Evolutionary conservation across 2,113 vertebrate species (phyloP).

Genomic region (Entelurus aequoreus): DNA sequence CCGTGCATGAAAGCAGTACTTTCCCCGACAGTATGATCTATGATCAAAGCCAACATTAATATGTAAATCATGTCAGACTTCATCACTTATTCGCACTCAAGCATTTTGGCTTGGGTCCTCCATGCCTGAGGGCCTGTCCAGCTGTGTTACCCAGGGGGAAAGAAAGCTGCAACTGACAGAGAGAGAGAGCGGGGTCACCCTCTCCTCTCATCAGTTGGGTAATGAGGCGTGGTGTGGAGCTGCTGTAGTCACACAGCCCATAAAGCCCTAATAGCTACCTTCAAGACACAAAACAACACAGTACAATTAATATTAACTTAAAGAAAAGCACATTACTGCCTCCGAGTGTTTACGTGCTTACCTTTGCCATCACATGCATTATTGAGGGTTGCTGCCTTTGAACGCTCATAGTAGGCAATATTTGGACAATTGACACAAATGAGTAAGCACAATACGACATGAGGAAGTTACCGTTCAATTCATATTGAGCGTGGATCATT

Average conservation of each 20-base stretch:
- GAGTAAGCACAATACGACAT: too few relatives aligned
- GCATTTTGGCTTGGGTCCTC: conserved; percentile 23
- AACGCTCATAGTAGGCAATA: too few relatives aligned
- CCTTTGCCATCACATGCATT: background rate
- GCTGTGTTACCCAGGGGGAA: conserved; percentile 33
- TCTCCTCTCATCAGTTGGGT: conserved; percentile 59
- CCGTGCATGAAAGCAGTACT: background rate
- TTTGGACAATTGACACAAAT: too few relatives aligned
- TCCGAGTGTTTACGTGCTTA: background rate
- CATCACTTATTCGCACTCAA: conserved; percentile 4
- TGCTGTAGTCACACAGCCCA: conserved; percentile 47
- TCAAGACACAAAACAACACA: conserved; percentile 26
- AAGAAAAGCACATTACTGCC: conserved; percentile 9
- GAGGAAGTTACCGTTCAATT: too few relatives aligned
- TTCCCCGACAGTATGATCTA: background rate
- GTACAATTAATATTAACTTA: conserved; percentile 8
- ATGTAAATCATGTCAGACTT: background rate
- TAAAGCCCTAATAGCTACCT: conserved; percentile 46
- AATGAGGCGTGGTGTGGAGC: conserved; percentile 53
- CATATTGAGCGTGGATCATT: too few relatives aligned
- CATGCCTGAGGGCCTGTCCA: conserved; percentile 17
- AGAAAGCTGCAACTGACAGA: conserved; percentile 32
- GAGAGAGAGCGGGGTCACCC: conserved; percentile 52
- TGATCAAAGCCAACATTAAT: background rate
- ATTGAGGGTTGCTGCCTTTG: background rate